A percentile compares a stretch with the other conserved stretches of the same genome.
Conservation (phyloP, 1,140 invertebrate genomes). For the Aphis craccivora region DNA sequence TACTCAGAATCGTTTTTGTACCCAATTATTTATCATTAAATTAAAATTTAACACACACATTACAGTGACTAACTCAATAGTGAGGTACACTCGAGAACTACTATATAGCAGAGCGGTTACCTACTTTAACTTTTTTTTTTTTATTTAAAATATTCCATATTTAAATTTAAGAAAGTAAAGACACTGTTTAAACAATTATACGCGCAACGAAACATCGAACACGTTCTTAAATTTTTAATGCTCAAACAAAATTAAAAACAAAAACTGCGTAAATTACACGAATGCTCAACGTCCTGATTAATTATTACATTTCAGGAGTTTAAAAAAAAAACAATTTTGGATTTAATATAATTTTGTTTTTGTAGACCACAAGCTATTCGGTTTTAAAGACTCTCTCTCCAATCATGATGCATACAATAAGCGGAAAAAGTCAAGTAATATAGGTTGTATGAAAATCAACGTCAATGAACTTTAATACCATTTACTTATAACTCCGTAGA, state of each 20-base stretch:
- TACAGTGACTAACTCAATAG: no score
- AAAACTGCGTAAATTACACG: not conserved
- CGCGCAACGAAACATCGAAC: not conserved
- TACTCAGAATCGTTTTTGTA: no score
- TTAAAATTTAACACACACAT: no score
- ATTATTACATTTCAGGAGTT: not conserved
- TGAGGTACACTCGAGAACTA: no score
- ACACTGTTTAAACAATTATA: not conserved
- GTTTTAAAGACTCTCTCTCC: not conserved
- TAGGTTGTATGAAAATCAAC: not conserved
- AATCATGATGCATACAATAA: not conserved
- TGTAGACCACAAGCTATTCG: not conserved
- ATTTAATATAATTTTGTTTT: not conserved
- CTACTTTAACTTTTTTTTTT: not conserved
- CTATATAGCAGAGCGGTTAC: no score
- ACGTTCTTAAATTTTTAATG: not conserved
- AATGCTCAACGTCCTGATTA: not conserved
- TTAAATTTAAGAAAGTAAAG: not conserved
- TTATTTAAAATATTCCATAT: not conserved
- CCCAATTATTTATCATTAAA: no score
- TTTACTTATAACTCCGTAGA: not conserved
- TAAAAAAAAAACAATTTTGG: not conserved
- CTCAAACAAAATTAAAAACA: not conserved
- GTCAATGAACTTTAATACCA: not conserved
- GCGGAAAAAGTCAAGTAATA: not conserved